A percentile compares a stretch with the other conserved stretches of the same genome.
These are phyloP conservation scores for Rousettus madagascariensis DNA, from an alignment of 2,797 vertebrate species.

Conservation along the genomic window DNA sequence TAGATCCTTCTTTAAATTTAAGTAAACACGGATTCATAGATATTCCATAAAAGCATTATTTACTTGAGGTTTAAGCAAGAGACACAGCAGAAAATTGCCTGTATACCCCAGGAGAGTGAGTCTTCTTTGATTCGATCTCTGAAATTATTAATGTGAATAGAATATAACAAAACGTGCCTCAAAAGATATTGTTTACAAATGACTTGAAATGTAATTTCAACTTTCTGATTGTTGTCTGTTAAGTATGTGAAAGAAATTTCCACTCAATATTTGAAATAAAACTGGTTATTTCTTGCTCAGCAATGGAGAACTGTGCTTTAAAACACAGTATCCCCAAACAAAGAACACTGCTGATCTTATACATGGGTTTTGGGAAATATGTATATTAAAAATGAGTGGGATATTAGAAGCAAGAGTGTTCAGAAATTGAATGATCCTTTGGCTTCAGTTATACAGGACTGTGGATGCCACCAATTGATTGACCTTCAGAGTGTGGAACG, in stretches of 20 bases:
- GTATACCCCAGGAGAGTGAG: neutral
- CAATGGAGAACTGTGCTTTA: neutral
- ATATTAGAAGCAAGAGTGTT: neutral
- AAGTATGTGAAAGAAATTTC: neutral
- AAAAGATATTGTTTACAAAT: slow-evolving; percentile 37
- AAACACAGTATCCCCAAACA: neutral
- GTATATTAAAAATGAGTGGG: neutral
- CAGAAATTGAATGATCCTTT: neutral
- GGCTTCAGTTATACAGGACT: neutral
- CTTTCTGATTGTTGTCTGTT: neutral
- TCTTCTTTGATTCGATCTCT: neutral
- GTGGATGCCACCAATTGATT: neutral
- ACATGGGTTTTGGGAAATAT: neutral
- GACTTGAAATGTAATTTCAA: neutral
- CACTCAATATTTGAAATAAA: slow-evolving; percentile 8
- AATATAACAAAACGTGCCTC: neutral
- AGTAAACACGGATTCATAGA: neutral
- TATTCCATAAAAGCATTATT: neutral
- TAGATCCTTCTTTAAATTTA: slow-evolving; percentile 15
- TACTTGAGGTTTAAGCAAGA: slow-evolving; percentile 2
- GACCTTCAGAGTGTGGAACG: neutral
- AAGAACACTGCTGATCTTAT: neutral
- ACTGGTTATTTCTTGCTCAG: slow-evolving; percentile 12
- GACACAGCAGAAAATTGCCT: neutral
- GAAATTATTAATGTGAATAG: slow-evolving; percentile 3